phyloP scores from a whole-genome alignment of 2,113 vertebrate species.

The Menura novaehollandiae region DNA sequence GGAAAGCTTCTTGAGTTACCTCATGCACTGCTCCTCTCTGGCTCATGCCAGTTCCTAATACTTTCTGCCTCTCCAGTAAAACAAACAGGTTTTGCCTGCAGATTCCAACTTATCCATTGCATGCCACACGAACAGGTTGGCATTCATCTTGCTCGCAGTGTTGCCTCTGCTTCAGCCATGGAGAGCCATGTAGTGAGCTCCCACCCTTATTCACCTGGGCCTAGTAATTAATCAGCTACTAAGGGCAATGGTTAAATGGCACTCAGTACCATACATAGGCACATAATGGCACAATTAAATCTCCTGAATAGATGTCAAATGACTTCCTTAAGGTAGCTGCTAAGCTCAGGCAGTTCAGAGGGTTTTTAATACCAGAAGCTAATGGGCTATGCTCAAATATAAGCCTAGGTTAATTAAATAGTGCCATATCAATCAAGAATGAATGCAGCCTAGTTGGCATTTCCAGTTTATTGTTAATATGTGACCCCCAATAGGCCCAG shows the following conservation, averaged over 20 bases:
- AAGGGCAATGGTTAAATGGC: constrained; percentile 17
- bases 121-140: background rate
- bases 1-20: constrained; percentile 23
- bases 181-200: background rate
- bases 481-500: background rate
- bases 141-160: accelerated
- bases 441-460: background rate
- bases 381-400: background rate
- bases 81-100: constrained; percentile 18
- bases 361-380: background rate
- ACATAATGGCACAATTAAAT: constrained; percentile 29
- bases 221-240: background rate
- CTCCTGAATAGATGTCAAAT: constrained; percentile 1
- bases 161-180: background rate
- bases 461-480: background rate
- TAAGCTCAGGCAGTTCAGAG: background rate
- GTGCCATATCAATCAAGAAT: background rate
- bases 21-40: background rate
- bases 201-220: background rate
- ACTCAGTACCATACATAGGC: background rate
- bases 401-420: constrained; percentile 18
- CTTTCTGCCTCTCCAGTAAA: constrained; percentile 19
- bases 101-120: background rate
- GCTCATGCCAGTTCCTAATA: background rate
- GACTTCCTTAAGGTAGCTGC: constrained; percentile 20